These are phyloP conservation scores for Helicoverpa armigera DNA, from an alignment of 1,140 invertebrate species.

Conservation along the genomic window DNA sequence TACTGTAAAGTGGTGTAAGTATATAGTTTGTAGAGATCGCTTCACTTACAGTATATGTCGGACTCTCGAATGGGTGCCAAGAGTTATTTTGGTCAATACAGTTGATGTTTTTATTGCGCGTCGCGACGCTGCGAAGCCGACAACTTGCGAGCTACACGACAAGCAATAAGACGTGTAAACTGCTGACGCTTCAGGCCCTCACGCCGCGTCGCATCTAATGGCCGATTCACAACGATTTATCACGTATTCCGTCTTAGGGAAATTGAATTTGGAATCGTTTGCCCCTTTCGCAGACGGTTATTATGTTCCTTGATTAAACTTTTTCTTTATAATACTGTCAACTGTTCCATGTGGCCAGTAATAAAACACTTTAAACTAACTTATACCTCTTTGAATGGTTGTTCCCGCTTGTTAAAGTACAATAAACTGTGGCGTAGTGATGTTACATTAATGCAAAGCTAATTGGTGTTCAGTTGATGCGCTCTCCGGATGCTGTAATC, in stretches of 20 bases:
- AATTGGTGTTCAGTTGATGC: conserved; percentile 53
- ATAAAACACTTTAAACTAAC: conserved; percentile 14
- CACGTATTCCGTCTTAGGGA: conserved; percentile 72
- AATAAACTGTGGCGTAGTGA: conserved; percentile 19
- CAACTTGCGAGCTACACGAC: conserved; percentile 63
- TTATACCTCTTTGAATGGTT: background rate
- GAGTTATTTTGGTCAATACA: conserved; percentile 83
- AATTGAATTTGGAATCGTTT: conserved; percentile 71
- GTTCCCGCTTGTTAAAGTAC: conserved; percentile 18
- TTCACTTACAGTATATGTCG: conserved; percentile 73
- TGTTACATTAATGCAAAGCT: conserved; percentile 39
- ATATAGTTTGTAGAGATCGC: conserved; percentile 56
- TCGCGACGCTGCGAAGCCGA: conserved; percentile 70
- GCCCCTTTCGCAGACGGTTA: conserved; percentile 54
- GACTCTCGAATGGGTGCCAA: conserved; percentile 77
- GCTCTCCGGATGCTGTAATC: conserved; percentile 63
- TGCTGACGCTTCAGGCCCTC: conserved; percentile 77
- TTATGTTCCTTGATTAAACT: conserved; percentile 65
- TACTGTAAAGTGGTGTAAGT: conserved; percentile 52
- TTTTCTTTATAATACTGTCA: conserved; percentile 51
- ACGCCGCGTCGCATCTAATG: conserved; percentile 76
- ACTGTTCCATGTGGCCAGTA: conserved; percentile 4
- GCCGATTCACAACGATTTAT: conserved; percentile 79
- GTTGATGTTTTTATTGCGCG: conserved; percentile 84
- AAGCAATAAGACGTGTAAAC: conserved; percentile 82